Base-by-base conservation (phyloP, 2,113 vertebrate species). In the Hipposideros armiger region DNA sequence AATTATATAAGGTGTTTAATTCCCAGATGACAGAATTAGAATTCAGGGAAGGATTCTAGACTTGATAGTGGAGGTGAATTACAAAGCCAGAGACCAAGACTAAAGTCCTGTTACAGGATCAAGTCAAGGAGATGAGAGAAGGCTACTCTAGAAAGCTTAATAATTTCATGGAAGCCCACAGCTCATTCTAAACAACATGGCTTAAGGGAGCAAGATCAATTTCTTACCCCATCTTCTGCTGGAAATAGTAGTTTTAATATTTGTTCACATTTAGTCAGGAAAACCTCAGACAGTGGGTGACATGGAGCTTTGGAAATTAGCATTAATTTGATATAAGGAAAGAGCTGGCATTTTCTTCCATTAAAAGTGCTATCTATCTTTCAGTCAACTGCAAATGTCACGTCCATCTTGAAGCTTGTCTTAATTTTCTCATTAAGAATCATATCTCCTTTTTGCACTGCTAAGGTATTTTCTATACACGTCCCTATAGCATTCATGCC, bases 81-180 rank as follows among this genome's bases (percentile, higher is more conserved):
- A 94, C 19, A 87, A 74, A 60, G 58, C 3, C 70, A 50, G 15
- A 83, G 9, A 73, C 24, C n/a, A 94, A 97, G 14, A 40, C 30
- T 56, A 77, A 77, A 28, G 20, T 85, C 17, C 26, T 85, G 1
- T 54, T 74, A 74, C 0, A 62, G 11, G 14, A 36, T 62, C n/a
- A 92, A 87, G n/a, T 81, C 36, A 66, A 69, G 66, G 9, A 47
- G 50, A 69, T 19, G 42, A 91, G 78, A 74, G 50, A 94, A 91
- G 67, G 4, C 24, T 80, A 19, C n/a, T 84, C n/a, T 30, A 67
- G 58, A 69, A 88, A 69, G 42, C 11, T 45, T 54, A 89, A 22
- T 54, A 72, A 73, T 84, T 54, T 66, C 30, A 54, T 16, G 47
- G 32, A 11, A 62, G 32, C 14, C 20, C 64, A 84, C 14, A 95